These are phyloP conservation scores for Osmerus eperlanus DNA, from an alignment of 2,113 vertebrate genomes.

Conservation along the genomic window DNA sequence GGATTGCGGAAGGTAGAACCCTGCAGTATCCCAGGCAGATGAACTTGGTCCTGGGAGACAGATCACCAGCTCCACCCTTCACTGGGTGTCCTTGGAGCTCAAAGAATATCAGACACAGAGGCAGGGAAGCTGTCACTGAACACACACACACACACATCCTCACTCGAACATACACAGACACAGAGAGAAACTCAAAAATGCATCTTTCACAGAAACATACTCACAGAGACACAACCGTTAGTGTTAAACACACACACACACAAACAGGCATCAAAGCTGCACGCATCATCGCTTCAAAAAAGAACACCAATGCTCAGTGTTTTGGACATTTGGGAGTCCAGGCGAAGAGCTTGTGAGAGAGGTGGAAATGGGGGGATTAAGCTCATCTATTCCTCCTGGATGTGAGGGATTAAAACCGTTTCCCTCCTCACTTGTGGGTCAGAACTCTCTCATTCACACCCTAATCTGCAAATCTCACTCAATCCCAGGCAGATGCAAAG, in stretches of 20 bases:
- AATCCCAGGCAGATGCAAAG: background rate
- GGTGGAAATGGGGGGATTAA: background rate
- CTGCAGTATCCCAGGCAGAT: conserved; percentile 45
- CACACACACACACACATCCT: conserved; percentile 2
- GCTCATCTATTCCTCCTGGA: background rate
- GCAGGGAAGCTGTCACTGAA: conserved; percentile 45
- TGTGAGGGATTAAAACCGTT: background rate
- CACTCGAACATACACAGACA: conserved; percentile 25
- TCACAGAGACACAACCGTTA: background rate
- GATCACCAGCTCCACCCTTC: conserved; percentile 64
- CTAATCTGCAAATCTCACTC: background rate
- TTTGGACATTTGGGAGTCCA: background rate
- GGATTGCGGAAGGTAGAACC: conserved; percentile 5
- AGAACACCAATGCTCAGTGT: background rate
- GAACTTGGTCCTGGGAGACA: conserved; percentile 64
- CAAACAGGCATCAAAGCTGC: background rate
- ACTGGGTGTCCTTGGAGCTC: conserved; percentile 65
- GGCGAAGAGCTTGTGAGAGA: background rate
- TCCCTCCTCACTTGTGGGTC: background rate
- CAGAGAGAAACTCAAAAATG: background rate
- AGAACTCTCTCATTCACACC: background rate
- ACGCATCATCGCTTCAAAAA: background rate
- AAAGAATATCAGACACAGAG: conserved; percentile 31
- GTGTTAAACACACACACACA: conserved; percentile 3
- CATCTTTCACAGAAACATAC: background rate